Percentiles rank a stretch among this genome's conserved stretches.
These are phyloP conservation scores for Smutsia temminckii DNA, from an alignment of 2,797 vertebrate genomes.

Conservation along the genomic window DNA sequence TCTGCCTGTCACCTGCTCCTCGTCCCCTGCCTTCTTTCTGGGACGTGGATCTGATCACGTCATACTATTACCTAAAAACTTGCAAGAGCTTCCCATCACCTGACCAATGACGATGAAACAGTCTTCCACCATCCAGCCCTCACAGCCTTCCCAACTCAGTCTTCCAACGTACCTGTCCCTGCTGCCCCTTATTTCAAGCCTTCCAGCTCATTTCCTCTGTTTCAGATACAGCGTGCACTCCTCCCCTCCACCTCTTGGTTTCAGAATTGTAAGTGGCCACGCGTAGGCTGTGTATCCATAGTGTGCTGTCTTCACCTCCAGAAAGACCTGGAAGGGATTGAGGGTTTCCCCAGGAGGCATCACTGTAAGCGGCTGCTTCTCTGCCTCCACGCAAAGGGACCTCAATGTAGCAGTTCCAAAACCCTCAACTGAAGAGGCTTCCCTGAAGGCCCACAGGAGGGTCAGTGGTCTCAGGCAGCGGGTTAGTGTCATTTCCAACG, in stretches of 20 bases:
- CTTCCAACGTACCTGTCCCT: not conserved
- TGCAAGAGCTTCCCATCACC: not conserved
- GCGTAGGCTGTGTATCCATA: rapidly evolving
- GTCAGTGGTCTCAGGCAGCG: not conserved
- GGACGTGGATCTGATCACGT: not conserved
- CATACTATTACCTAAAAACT: not conserved
- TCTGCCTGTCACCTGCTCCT: too few species aligned
- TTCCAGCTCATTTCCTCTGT: not conserved
- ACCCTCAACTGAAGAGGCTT: not conserved
- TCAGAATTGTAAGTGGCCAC: not conserved
- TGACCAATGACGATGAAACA: rapidly evolving
- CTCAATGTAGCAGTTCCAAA: not conserved
- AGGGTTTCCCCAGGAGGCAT: not conserved
- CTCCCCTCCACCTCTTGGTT: rapidly evolving
- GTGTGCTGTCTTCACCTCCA: not conserved
- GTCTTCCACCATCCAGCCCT: not conserved
- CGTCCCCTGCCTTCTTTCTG: not conserved
- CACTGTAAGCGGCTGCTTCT: not conserved
- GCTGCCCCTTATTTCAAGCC: not conserved
- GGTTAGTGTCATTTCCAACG: not conserved
- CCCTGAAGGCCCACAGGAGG: not conserved
- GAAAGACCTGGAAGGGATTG: not conserved
- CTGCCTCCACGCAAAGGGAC: not conserved
- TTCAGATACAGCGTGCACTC: not conserved
- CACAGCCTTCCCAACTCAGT: rapidly evolving